phyloP scores from a whole-genome alignment of 2,888 invertebrate genomes.

The Chloroclystis v-ata region DNA sequence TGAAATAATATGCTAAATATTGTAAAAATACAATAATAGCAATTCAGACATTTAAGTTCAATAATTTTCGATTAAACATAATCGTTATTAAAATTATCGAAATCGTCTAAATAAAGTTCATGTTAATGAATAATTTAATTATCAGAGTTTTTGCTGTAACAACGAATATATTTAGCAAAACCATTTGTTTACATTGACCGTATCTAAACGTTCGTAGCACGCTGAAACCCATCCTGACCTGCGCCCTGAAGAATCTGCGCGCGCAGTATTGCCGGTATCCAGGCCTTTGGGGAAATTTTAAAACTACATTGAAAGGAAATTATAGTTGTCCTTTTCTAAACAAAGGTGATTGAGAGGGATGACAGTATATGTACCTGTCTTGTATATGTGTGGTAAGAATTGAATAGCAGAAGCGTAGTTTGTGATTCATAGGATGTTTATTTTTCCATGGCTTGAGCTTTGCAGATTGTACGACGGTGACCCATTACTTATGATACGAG shows the following conservation, averaged over 20 bases:
- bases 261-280: conserved; percentile 55
- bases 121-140: too few relatives aligned
- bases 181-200: conserved; percentile 22
- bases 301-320: conserved; percentile 38
- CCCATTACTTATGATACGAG: conserved; percentile 8
- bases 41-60: too few relatives aligned
- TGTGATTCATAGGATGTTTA: conserved; percentile 24
- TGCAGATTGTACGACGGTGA: conserved; percentile 19
- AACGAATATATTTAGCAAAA: not conserved
- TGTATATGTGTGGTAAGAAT: conserved; percentile 6
- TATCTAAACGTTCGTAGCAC: conserved; percentile 60
- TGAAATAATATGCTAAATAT: too few relatives aligned
- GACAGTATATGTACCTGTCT: conserved; percentile 7
- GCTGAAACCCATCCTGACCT: conserved; percentile 55
- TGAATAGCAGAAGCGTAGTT: conserved; percentile 21
- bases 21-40: too few relatives aligned
- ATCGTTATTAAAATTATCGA: too few relatives aligned
- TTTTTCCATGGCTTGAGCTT: conserved; percentile 21
- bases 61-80: too few relatives aligned
- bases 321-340: conserved; percentile 34
- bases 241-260: conserved; percentile 71
- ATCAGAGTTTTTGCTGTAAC: not conserved
- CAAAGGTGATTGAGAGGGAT: conserved; percentile 21
- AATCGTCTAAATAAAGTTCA: too few relatives aligned
- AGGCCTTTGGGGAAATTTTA: conserved; percentile 39